Base-by-base conservation (phyloP, 2,888 invertebrate genomes). In the Petrolisthes manimaculis region DNA sequence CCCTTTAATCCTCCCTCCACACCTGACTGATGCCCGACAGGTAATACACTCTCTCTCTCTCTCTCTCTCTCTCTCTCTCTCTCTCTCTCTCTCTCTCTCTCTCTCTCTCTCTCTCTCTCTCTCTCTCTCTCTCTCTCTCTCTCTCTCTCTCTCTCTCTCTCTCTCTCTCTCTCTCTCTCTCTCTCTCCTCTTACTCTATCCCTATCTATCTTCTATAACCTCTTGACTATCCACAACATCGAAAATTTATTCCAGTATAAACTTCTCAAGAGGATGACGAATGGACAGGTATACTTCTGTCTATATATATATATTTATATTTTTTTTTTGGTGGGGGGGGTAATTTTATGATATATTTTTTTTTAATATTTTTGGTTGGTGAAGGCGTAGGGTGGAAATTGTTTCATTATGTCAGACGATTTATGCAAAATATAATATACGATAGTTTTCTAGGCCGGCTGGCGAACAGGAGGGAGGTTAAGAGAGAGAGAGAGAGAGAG, bases 281-380 rank as follows among this genome's bases (percentile, higher is more conserved):
- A 37, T 14, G 24, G 6, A 71, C 14, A 71, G 6, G 24, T 71
- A 12, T 5, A 71, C 24, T 51, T 79, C 18, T 79, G 5, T 79
- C n/a, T 18, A 79, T 79, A 77, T 77, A 77, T 77, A 77, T 75
- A 75, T 77, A 12, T 71, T 71, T 71, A n/a, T 71, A 18, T 71
- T n/a, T 71, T 71, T 12, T 71, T n/a, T 71, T 71, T 79, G 37
- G 37, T 37, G 37, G 37, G 37, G 37, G 24, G n/a, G 24, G 0
- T 21, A 21, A 71, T 71, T 5, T 9, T 21, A 9, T 9, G n/a
- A 71, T 71, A 71, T 71, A 71, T 71, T 5, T 71, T 21, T 71
- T 21, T 71, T 21, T 37, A 37, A 0, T 37, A 37, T 71, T 71
- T 71, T 71, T n/a, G 6, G 12, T 14, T 12, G 12, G 12, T 71